Conservation (phyloP, 2,888 invertebrate species). For the Cheilosia variabilis region DNA sequence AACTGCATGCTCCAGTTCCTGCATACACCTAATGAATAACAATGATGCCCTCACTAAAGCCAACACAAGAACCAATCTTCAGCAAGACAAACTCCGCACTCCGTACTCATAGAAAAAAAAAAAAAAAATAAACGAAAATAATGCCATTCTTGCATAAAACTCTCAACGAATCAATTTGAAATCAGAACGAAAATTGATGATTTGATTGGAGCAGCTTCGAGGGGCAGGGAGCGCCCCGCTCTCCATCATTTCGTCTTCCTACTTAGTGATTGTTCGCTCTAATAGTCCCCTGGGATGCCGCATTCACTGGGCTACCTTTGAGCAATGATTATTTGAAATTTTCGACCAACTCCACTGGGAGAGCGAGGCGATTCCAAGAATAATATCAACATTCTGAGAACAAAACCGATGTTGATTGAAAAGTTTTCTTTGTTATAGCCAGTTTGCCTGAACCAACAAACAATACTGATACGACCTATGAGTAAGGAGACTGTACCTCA, state of each 20-base stretch:
- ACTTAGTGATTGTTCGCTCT: constrained; percentile 54
- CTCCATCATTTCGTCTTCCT: constrained; percentile 13
- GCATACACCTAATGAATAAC: constrained; percentile 41
- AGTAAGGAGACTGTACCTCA: not conserved
- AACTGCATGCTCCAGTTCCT: constrained; percentile 38
- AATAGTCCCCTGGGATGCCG: constrained; percentile 54
- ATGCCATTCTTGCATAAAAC: constrained; percentile 62
- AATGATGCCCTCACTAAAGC: constrained; percentile 18
- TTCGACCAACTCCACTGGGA: constrained; percentile 53
- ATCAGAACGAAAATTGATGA: constrained; percentile 71
- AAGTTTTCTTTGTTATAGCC: constrained; percentile 67
- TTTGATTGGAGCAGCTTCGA: constrained; percentile 43
- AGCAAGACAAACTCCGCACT: not conserved
- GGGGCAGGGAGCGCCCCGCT: not conserved
- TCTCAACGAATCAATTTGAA: constrained; percentile 64
- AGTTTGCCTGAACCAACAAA: constrained; percentile 24
- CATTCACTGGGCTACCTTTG: constrained; percentile 60
- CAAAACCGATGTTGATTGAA: constrained; percentile 67
- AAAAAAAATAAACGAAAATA: constrained; percentile 4
- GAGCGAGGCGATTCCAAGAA: constrained; percentile 10
- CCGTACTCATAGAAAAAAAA: not conserved
- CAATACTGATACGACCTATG: not conserved
- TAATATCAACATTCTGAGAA: constrained; percentile 46
- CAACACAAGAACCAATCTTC: constrained; percentile 10
- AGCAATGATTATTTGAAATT: constrained; percentile 71